Evolutionary conservation across 2,113 vertebrate species (phyloP), one percentile per base, ranked within the genome.

Genomic region (Desmodus rotundus): DNA sequence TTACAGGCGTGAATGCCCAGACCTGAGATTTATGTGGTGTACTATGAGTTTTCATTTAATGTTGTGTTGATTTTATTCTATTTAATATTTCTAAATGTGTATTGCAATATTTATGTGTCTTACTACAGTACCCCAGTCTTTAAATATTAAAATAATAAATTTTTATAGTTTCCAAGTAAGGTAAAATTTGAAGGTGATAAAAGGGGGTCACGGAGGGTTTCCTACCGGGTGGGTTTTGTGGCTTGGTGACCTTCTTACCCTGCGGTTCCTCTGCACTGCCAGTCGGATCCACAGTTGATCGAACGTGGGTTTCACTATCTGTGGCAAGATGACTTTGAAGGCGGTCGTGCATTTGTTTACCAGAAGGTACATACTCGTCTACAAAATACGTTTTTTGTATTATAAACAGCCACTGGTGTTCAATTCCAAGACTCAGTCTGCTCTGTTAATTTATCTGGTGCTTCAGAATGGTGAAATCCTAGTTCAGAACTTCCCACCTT

Each of bases 111-210:
- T 98, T 99, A 98, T 98, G 97, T 98, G 97, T 98, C 98, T 98
- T 92, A 93, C 93, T 93, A 61, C 10, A 93, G 56, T 65, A 47
- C 38, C 95, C 94, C 61, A 65, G 22, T 31, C 65, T 96, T 93
- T 96, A 98, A 98, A 98, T 98, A 98, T 99, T 99, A 98, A 97
- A 98, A 98, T 97, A 97, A 98, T 98, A 98, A 97, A 98, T 98
- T 98, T 68, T 54, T 97, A 91, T 95, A 96, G 96, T 98, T 98
- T 98, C 97, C 97, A 98, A 98, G 97, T 98, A 98, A 92, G 97
- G 95, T 94, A 97, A 97, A 96, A 87, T 98, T 98, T 98, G 98
- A 98, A 98, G 89, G 65, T 88, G 2, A 43, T 41, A 45, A 33
- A 81, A 73, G 4, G 43, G 28, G 50, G 43, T 7, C 63, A 36